These are phyloP conservation scores for Symphodus melops DNA, from an alignment of 2,113 vertebrate genomes.

Conservation along the genomic window DNA sequence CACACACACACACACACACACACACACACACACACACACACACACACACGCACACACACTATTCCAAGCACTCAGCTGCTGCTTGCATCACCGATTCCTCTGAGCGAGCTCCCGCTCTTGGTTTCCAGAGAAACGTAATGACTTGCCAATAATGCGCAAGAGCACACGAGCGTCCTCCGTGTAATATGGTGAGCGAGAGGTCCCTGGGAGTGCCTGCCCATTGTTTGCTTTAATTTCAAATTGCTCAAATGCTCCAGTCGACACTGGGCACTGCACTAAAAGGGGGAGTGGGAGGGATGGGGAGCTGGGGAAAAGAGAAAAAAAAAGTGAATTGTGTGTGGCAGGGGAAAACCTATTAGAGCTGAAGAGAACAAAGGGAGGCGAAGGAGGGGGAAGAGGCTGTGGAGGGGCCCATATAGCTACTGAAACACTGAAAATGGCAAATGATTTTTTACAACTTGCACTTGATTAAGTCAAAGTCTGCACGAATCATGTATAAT, in stretches of 20 bases:
- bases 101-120: slow-evolving; percentile 73
- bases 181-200: slow-evolving; percentile 84
- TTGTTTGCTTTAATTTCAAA: slow-evolving; percentile 86
- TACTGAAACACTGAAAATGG: slow-evolving; percentile 78
- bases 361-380: slow-evolving; percentile 80
- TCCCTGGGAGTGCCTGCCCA: slow-evolving; percentile 81
- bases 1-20: slow-evolving; percentile 37
- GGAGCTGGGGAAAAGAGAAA: slow-evolving; percentile 58
- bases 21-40: slow-evolving; percentile 46
- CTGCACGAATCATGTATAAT: slow-evolving; percentile 43
- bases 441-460: slow-evolving; percentile 78
- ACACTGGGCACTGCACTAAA: slow-evolving; percentile 81
- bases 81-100: slow-evolving; percentile 80
- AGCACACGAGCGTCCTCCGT: slow-evolving; percentile 83
- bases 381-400: slow-evolving; percentile 69
- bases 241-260: slow-evolving; percentile 84
- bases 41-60: slow-evolving; percentile 37
- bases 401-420: slow-evolving; percentile 67
- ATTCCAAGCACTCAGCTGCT: slow-evolving; percentile 81
- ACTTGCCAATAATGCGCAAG: slow-evolving; percentile 84
- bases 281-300: slow-evolving; percentile 65
- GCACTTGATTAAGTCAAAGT: slow-evolving; percentile 76
- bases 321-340: slow-evolving; percentile 82
- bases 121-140: slow-evolving; percentile 86
- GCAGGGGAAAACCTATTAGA: slow-evolving; percentile 84